Base-by-base conservation (phyloP, 30 jellyfish, hydroid and myxozoan species). In the Chrysaora quinquecirrha region DNA sequence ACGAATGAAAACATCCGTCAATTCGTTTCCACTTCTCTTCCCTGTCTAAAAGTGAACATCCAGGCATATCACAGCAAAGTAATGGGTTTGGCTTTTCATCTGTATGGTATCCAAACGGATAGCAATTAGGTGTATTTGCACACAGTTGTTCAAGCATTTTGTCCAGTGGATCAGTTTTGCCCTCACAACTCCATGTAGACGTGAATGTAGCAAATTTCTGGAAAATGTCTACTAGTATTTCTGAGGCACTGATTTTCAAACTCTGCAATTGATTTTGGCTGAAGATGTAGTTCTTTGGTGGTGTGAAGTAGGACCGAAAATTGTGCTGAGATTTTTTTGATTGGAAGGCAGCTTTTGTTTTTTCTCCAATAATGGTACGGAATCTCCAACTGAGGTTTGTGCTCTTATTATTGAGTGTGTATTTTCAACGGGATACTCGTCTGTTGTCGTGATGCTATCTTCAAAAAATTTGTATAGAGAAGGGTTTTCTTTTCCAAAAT, bases 341-440 rank as follows among this genome's bases (percentile, higher is more conserved):
- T 24, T 49, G 74, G 74, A 48, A 49, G 48, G 48, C 74, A 30
- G 85, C 85, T 54, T 20, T 49, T 24, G 74, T 74, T 73, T 73
- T 54, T 43, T 49, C 28, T 73, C 74, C 6, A 73, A 54, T 60
- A 73, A 21, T 31, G 73, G 22, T 38, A 58, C 74, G n/a, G 46
- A 52, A 33, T 71, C 83, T 1, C 70, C 71, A 22, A 32, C 83
- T 28, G 18, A n/a, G 3, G 71, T 71, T 23, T 48, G 34, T 1
- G 83, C 68, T 18, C 83, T 76, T 21, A 76, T 54, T 47, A 76
- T 76, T 29, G 87, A 76, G 56, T 76, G 76, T 11, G 77, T 54
- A 24, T 76, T 76, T 38, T 76, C 87, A 10, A 76, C 87, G 0
- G 66, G 87, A 58, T 76, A 76, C 33, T 76, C 87, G 52, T 76